These are phyloP conservation scores for Hyles lineata DNA, from an alignment of 2,888 invertebrate genomes.

Conservation along the genomic window DNA sequence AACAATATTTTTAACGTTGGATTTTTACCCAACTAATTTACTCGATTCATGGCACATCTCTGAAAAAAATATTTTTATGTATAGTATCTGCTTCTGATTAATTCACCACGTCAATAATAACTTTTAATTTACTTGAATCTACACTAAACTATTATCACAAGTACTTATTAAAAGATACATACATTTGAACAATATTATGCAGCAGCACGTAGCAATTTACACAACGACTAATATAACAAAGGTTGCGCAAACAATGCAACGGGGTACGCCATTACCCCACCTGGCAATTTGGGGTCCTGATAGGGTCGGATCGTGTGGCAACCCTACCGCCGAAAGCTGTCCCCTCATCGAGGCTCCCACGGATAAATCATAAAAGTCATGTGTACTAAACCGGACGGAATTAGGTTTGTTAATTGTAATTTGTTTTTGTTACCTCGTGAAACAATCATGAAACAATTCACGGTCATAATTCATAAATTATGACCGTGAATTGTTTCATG, in stretches of 20 bases:
- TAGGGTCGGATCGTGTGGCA: constrained; percentile 16
- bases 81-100: no score
- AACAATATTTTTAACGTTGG: no score
- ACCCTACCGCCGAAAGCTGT: constrained; percentile 28
- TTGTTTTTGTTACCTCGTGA: constrained; percentile 55
- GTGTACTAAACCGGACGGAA: constrained; percentile 51
- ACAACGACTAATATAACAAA: constrained; percentile 10
- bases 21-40: no score
- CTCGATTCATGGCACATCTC: no score
- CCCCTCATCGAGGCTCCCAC: constrained; percentile 42
- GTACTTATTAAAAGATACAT: constrained; percentile 1
- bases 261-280: constrained; percentile 12
- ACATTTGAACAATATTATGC: constrained; percentile 17
- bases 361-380: constrained; percentile 69
- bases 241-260: constrained; percentile 18
- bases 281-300: constrained; percentile 13
- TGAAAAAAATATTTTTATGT: no score
- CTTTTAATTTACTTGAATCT: no score
- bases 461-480: no score
- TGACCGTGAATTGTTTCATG: constrained; percentile 53
- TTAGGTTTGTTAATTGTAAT: constrained; percentile 65
- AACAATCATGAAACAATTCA: no score
- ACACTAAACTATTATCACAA: no score
- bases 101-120: no score
- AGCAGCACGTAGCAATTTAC: constrained; percentile 22